phyloP scores from a whole-genome alignment of 2,888 invertebrate genomes.

The Biston betularia region DNA sequence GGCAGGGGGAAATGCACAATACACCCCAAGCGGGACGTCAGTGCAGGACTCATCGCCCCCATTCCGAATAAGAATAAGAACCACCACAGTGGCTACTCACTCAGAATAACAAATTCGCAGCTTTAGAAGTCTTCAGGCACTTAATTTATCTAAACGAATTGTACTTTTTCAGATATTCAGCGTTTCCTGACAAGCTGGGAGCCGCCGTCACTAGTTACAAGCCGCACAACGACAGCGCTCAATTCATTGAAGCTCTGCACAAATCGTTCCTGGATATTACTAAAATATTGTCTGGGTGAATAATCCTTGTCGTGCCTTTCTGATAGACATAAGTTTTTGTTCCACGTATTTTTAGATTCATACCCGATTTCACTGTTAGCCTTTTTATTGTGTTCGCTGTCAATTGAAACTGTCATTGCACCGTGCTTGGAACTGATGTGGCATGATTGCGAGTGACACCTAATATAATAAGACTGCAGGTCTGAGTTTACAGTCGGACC shows the following conservation, averaged over 20 bases:
- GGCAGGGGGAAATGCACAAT: too few species aligned
- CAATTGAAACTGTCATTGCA: too few species aligned
- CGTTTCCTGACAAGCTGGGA: constrained; percentile 93
- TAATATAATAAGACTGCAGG: background rate
- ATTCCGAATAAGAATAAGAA: too few species aligned
- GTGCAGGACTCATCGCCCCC: too few species aligned
- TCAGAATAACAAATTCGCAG: too few species aligned
- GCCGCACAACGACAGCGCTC: constrained; percentile 88
- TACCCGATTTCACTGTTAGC: background rate
- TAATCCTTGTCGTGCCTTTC: background rate
- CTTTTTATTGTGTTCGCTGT: background rate
- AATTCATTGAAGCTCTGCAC: constrained; percentile 90
- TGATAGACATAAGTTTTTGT: background rate
- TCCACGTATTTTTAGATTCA: background rate
- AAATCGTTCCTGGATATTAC: constrained; percentile 91
- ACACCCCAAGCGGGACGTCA: too few species aligned
- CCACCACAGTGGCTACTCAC: too few species aligned
- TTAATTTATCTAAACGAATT: background rate
- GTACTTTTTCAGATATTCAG: constrained; percentile 90
- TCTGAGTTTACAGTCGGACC: too few species aligned
- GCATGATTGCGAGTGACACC: background rate
- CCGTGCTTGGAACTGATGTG: background rate
- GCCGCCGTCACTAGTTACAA: constrained; percentile 94
- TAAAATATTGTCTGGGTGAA: constrained; percentile 70
- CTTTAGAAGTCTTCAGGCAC: background rate